Conservation (phyloP, 2,113 vertebrate genomes). For the Vicugna pacos region DNA sequence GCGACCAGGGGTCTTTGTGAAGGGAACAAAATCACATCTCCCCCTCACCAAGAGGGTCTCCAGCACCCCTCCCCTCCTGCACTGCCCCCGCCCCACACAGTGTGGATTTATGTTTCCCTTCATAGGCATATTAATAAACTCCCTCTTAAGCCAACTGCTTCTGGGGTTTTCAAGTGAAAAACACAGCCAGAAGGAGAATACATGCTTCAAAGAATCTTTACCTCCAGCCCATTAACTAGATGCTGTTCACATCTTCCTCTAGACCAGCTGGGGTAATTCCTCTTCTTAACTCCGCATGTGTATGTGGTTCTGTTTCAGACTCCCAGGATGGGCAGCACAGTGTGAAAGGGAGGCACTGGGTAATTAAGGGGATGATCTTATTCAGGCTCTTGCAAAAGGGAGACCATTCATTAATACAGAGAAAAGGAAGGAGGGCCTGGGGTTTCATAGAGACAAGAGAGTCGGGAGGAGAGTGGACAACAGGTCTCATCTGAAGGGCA, state of each 20-base stretch:
- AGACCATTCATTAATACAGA: neutral
- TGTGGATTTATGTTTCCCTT: neutral
- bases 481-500: neutral
- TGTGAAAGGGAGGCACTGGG: neutral
- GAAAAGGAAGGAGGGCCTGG: neutral
- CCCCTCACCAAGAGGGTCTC: too few relatives aligned
- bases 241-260: neutral
- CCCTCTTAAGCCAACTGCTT: neutral
- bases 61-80: neutral
- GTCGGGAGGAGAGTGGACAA: fast-evolving
- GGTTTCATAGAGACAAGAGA: neutral
- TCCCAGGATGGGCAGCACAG: neutral
- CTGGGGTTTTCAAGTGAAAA: neutral
- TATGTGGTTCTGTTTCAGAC: neutral
- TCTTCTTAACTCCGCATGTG: neutral
- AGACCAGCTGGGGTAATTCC: neutral
- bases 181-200: neutral
- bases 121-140: neutral
- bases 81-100: neutral
- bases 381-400: neutral
- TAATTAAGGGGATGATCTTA: neutral
- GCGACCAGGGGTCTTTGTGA: neutral
- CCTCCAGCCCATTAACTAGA: neutral
- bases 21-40: neutral
- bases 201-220: neutral